phyloP scores from a whole-genome alignment of 2,797 vertebrate species.

The Pogoniulus pusillus region DNA sequence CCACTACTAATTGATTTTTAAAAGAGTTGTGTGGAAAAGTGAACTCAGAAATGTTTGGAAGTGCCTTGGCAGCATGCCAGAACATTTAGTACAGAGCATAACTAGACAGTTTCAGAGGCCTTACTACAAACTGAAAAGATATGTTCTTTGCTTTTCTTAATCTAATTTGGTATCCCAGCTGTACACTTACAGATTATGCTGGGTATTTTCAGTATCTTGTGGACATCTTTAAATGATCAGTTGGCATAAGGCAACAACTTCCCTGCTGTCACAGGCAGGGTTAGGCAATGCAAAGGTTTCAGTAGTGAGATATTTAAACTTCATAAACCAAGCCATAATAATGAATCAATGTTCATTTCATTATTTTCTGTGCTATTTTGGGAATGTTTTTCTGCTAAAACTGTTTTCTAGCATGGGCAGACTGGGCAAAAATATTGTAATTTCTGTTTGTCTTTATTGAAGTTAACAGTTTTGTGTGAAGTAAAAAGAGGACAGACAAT shows the following conservation, averaged over 20 bases:
- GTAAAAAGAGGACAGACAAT: not conserved
- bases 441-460: not conserved
- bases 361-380: constrained; percentile 2
- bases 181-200: constrained; percentile 52
- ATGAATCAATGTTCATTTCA: not conserved
- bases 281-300: not conserved
- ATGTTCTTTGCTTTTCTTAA: constrained; percentile 59
- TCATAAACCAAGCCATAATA: constrained; percentile 8
- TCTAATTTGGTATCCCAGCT: constrained; percentile 72
- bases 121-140: constrained; percentile 64
- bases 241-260: constrained; percentile 40
- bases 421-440: not conserved
- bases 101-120: constrained; percentile 74
- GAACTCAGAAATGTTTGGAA: constrained; percentile 79
- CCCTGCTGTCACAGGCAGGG: constrained; percentile 45
- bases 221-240: constrained; percentile 60
- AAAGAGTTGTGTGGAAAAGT: constrained; percentile 78
- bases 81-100: constrained; percentile 77
- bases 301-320: constrained; percentile 1
- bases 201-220: constrained; percentile 50
- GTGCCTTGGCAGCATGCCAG: constrained; percentile 75
- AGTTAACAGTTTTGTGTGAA: not conserved
- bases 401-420: not conserved
- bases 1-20: constrained; percentile 82
- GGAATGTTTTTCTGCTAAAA: not conserved